Conservation (phyloP, 2,888 invertebrate genomes). For the Apotomis capreana region DNA sequence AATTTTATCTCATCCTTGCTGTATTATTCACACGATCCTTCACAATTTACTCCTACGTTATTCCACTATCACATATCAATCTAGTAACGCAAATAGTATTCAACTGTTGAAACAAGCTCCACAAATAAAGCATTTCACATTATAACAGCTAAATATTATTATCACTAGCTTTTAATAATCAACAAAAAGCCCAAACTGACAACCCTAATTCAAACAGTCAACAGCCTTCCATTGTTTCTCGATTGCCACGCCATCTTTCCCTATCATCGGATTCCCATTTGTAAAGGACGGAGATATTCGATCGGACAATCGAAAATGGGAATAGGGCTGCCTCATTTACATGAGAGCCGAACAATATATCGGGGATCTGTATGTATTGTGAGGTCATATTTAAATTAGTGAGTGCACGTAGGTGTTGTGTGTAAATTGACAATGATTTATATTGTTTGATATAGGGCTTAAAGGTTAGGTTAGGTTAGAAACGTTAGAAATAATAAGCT, state of each 20-base stretch:
- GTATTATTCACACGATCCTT: too few relatives aligned
- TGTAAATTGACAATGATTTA: constrained; percentile 11
- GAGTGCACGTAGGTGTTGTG: neutral
- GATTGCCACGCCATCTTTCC: constrained; percentile 2
- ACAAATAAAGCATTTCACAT: constrained; percentile 2
- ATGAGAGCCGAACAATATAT: constrained; percentile 29
- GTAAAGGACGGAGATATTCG: constrained; percentile 31
- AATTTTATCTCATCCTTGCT: too few relatives aligned
- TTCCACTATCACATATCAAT: too few relatives aligned
- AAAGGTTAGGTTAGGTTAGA: neutral
- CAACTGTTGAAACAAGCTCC: neutral
- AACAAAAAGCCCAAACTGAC: neutral
- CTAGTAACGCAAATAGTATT: neutral
- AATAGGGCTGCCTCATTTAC: constrained; percentile 12
- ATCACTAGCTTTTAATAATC: neutral
- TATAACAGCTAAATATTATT: neutral
- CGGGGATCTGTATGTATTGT: constrained; percentile 2
- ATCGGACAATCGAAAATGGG: constrained; percentile 11
- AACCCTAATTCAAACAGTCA: constrained; percentile 11
- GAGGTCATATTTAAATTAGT: constrained; percentile 27
- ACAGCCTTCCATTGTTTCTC: constrained; percentile 4
- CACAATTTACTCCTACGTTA: too few relatives aligned
- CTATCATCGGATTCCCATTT: constrained; percentile 29
- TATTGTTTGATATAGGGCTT: neutral
- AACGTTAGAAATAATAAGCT: too few relatives aligned